Percentiles rank a stretch among this genome's conserved stretches.
phyloP scores from a whole-genome alignment of 2,888 invertebrate species.

The Synanthedon formicaeformis region DNA sequence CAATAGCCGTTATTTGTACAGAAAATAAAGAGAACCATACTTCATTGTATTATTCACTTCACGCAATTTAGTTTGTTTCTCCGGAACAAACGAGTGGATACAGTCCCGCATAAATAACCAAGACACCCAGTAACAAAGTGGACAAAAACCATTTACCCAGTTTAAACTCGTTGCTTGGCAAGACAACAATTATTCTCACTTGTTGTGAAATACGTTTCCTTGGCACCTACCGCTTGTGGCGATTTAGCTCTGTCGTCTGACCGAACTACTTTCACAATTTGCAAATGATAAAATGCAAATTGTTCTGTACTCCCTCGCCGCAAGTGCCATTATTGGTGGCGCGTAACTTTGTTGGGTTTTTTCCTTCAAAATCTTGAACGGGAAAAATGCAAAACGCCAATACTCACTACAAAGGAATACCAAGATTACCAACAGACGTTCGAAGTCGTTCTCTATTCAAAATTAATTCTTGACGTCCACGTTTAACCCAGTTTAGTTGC shows the following conservation, averaged over 20 bases:
- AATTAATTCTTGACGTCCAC: conserved; percentile 12
- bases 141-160: background rate
- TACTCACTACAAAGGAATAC: conserved; percentile 34
- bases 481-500: background rate
- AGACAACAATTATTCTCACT: conserved; percentile 63
- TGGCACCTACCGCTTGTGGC: conserved; percentile 54
- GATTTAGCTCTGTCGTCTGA: conserved; percentile 56
- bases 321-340: background rate
- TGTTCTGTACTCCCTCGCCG: conserved; percentile 27
- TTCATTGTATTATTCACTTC: too few species aligned
- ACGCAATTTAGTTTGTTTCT: background rate
- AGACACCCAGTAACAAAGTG: background rate
- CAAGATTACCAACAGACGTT: conserved; percentile 32
- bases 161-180: conserved; percentile 2
- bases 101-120: background rate
- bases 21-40: too few species aligned
- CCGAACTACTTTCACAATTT: conserved; percentile 13
- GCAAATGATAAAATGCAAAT: conserved; percentile 19
- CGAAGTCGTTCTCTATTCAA: conserved; percentile 24
- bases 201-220: conserved; percentile 61
- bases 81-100: background rate
- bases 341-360: background rate
- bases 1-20: too few species aligned
- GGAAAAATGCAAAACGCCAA: conserved; percentile 35
- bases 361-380: conserved; percentile 19